phyloP scores from a whole-genome alignment of 2,797 vertebrate species.

The Anableps anableps region DNA sequence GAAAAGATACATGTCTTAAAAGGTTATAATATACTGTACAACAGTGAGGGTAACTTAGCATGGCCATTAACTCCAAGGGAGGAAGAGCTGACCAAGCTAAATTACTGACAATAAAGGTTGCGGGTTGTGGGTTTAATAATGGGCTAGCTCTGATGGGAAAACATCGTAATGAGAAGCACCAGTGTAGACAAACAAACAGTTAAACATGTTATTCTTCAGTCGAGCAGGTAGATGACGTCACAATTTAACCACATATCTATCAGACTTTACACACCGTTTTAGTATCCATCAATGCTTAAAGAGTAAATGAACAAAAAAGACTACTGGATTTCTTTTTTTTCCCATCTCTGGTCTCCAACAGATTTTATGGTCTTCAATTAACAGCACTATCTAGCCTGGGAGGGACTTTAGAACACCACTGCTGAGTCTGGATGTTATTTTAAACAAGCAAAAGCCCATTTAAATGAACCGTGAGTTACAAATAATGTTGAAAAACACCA shows the following conservation, averaged over 20 bases:
- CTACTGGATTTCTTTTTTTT: neutral
- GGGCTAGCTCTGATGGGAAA: neutral
- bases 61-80: neutral
- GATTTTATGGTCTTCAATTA: neutral
- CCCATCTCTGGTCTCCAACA: neutral
- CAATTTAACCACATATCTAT: neutral
- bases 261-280: neutral
- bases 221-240: neutral
- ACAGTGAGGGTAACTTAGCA: neutral
- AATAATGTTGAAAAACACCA: neutral
- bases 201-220: neutral
- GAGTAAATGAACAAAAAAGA: neutral
- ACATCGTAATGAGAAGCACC: neutral
- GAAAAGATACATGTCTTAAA: neutral
- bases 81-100: neutral
- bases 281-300: neutral
- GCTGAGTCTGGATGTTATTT: neutral
- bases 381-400: neutral
- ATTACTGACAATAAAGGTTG: neutral
- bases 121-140: slow-evolving; percentile 4
- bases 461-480: neutral
- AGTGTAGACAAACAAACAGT: neutral
- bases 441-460: neutral
- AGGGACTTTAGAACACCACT: neutral
- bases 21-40: neutral